Conservation (phyloP, 1,140 invertebrate genomes). For the Lasioglossum albipes region DNA sequence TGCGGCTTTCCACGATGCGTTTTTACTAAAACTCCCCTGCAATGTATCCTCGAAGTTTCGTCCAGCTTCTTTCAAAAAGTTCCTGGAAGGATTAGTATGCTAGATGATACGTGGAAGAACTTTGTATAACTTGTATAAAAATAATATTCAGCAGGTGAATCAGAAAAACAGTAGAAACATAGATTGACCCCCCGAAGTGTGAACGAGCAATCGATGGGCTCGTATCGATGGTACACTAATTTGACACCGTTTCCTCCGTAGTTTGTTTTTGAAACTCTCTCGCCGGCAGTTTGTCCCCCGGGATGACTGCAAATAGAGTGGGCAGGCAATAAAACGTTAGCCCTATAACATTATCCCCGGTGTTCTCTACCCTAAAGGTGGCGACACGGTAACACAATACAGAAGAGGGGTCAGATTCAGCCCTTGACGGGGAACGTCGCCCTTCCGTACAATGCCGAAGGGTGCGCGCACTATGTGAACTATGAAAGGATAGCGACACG, state of each 20-base stretch:
- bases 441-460: slow-evolving; percentile 48
- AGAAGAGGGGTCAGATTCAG: slow-evolving; percentile 71
- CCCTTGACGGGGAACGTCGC: slow-evolving; percentile 58
- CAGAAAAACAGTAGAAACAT: too few species aligned
- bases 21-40: too few species aligned
- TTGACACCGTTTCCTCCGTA: slow-evolving; percentile 8
- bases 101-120: too few species aligned
- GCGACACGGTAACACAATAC: slow-evolving; percentile 72
- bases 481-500: slow-evolving; percentile 40
- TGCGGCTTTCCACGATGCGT: too few species aligned
- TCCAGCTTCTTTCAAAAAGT: too few species aligned
- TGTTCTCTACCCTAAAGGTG: slow-evolving; percentile 67
- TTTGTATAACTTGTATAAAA: too few species aligned
- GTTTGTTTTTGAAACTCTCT: slow-evolving; percentile 58
- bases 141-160: too few species aligned
- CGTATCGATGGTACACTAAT: slow-evolving; percentile 21
- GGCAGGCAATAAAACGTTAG: slow-evolving; percentile 66
- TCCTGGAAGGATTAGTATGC: too few species aligned
- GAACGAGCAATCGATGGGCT: background rate
- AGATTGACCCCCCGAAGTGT: background rate
- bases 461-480: slow-evolving; percentile 25
- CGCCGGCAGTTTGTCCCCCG: slow-evolving; percentile 39
- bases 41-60: too few species aligned
- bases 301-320: slow-evolving; percentile 61
- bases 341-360: slow-evolving; percentile 67